phyloP scores from a whole-genome alignment of 1,140 invertebrate species.

The Leucophenga varia region DNA sequence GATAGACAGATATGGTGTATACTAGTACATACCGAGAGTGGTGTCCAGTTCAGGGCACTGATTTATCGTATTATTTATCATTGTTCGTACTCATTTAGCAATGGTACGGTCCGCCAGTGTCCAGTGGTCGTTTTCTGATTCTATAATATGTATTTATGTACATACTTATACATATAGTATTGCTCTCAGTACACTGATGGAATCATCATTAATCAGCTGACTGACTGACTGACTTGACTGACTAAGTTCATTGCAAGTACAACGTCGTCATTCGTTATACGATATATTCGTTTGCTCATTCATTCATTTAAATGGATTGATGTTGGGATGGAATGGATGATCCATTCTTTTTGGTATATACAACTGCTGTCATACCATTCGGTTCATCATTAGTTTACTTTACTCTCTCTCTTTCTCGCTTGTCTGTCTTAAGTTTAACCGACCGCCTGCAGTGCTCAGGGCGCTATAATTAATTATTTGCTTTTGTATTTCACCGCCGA shows the following conservation, averaged over 20 bases:
- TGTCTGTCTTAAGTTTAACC: too few species aligned
- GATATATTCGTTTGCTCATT: too few species aligned
- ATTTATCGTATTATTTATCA: constrained; percentile 52
- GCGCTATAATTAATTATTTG: constrained; percentile 48
- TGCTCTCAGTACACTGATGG: constrained; percentile 14
- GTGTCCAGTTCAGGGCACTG: constrained; percentile 22
- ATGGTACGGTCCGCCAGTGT: constrained; percentile 41
- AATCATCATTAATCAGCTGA: constrained; percentile 46
- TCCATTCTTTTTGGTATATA: too few species aligned
- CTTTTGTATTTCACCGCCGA: constrained; percentile 50
- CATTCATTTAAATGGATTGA: too few species aligned
- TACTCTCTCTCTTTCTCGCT: constrained; percentile 23
- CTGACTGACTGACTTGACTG: too few species aligned
- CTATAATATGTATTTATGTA: too few species aligned
- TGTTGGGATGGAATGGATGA: too few species aligned
- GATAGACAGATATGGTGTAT: neutral
- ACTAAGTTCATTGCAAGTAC: too few species aligned
- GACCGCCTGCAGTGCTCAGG: constrained; percentile 33
- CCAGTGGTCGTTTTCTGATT: too few species aligned
- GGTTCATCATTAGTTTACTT: neutral
- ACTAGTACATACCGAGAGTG: too few species aligned
- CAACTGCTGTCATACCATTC: constrained; percentile 11
- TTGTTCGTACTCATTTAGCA: constrained; percentile 53
- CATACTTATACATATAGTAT: too few species aligned
- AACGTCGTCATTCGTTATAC: too few species aligned